Evolutionary conservation across 2,113 vertebrate genomes (phyloP).

Genomic region (Heterotis niloticus): DNA sequence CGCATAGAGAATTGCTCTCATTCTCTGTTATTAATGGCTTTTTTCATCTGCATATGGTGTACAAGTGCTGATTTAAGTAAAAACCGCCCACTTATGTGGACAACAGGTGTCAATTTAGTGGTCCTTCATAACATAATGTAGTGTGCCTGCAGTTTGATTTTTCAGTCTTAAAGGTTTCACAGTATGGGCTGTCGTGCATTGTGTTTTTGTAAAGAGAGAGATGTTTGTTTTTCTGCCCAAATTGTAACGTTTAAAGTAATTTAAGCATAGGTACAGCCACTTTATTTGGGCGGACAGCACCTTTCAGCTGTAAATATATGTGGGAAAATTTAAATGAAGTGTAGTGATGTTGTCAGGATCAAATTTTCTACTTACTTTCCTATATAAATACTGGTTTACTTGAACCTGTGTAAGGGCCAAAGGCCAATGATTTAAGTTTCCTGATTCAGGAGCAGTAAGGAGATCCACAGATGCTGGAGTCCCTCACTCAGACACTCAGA

Average conservation of each 20-base stretch:
- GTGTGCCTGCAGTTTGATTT: background rate
- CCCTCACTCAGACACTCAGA: background rate
- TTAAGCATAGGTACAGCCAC: too few species aligned
- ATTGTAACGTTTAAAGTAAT: too few species aligned
- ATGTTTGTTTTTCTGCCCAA: too few species aligned
- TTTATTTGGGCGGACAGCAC: too few species aligned
- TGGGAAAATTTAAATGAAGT: too few species aligned
- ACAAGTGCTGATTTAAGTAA: conserved; percentile 56
- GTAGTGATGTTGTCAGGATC: conserved; percentile 26
- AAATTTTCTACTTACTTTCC: background rate
- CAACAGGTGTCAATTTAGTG: conserved; percentile 50
- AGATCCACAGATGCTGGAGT: conserved; percentile 36
- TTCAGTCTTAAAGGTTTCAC: background rate
- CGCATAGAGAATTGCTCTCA: conserved; percentile 13
- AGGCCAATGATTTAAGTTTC: conserved; percentile 45
- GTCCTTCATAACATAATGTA: background rate
- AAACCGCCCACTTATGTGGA: conserved; percentile 55
- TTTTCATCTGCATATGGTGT: conserved; percentile 41
- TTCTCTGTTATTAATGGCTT: conserved; percentile 37
- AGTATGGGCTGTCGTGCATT: too few species aligned
- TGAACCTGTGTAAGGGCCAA: background rate
- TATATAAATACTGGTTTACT: background rate
- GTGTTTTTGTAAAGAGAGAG: too few species aligned
- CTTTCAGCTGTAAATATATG: too few species aligned
- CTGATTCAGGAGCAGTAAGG: conserved; percentile 50